A percentile compares a stretch with the other conserved stretches of the same genome.
These are phyloP conservation scores for Stenchaetothrips biformis DNA, from an alignment of 2,888 invertebrate species.

Conservation along the genomic window DNA sequence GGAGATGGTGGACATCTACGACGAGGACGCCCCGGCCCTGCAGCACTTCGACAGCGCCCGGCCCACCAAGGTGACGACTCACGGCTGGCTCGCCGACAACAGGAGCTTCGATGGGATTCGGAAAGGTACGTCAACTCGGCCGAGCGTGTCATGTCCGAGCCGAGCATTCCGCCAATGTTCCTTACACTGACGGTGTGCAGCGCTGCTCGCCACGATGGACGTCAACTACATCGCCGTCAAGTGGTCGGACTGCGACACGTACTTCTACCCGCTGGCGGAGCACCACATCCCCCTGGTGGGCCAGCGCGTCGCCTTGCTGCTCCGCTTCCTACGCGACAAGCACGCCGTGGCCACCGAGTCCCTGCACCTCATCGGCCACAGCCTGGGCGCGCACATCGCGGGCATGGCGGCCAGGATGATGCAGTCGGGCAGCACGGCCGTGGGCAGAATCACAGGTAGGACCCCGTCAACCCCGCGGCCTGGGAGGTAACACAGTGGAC, in stretches of 20 bases:
- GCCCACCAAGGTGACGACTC: neutral
- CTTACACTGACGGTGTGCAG: neutral
- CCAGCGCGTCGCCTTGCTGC: neutral
- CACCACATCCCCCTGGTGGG: neutral
- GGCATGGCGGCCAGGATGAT: neutral
- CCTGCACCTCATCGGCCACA: conserved; percentile 14
- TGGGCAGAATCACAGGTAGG: neutral
- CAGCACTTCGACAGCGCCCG: neutral
- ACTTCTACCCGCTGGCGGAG: neutral
- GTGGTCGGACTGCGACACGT: neutral
- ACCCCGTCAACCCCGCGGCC: no score
- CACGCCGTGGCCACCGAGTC: neutral
- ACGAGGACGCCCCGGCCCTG: neutral
- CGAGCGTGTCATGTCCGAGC: no score
- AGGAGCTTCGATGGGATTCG: neutral
- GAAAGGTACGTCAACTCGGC: neutral
- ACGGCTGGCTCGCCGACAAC: neutral
- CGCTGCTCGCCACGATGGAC: neutral
- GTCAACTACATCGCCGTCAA: neutral
- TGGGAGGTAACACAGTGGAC: no score
- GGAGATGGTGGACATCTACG: neutral
- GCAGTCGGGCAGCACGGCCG: neutral
- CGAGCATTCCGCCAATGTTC: no score
- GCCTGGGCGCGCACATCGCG: conserved; percentile 18
- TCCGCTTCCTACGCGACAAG: neutral